Evolutionary conservation across 2,113 vertebrate species (phyloP).

Genomic region (Ochotona curzoniae): DNA sequence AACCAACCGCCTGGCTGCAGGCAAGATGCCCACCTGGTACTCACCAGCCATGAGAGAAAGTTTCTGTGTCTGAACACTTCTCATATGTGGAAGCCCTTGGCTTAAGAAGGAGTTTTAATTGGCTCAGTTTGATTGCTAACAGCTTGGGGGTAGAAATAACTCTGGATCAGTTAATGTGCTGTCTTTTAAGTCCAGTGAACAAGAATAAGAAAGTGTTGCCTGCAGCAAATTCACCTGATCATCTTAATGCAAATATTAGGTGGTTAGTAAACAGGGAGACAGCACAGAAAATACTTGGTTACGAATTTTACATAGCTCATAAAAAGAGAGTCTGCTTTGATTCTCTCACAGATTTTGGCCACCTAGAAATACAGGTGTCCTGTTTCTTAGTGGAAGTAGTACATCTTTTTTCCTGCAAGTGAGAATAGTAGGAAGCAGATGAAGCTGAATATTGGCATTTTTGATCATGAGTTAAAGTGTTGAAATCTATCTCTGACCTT

Average conservation of each 20-base stretch:
- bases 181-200: conserved; percentile 45
- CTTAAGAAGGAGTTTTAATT: conserved; percentile 81
- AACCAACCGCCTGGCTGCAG: background rate
- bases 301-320: conserved; percentile 58
- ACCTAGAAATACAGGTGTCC: conserved; percentile 13
- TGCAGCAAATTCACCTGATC: background rate
- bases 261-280: background rate
- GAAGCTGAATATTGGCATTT: conserved; percentile 2
- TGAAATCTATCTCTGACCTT: conserved; percentile 52
- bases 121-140: conserved; percentile 58
- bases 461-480: conserved; percentile 40
- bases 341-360: conserved; percentile 45
- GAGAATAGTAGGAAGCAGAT: conserved; percentile 27
- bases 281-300: conserved; percentile 48
- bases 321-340: conserved; percentile 36
- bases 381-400: conserved; percentile 40
- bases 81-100: conserved; percentile 70
- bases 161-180: background rate
- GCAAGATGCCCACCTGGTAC: background rate
- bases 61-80: conserved; percentile 73
- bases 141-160: conserved; percentile 40
- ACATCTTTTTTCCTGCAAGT: background rate
- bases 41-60: background rate
- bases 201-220: conserved; percentile 23
- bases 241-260: conserved; percentile 25